phyloP scores from a whole-genome alignment of 1,140 invertebrate genomes.

The Lamellibrachia luymesi region DNA sequence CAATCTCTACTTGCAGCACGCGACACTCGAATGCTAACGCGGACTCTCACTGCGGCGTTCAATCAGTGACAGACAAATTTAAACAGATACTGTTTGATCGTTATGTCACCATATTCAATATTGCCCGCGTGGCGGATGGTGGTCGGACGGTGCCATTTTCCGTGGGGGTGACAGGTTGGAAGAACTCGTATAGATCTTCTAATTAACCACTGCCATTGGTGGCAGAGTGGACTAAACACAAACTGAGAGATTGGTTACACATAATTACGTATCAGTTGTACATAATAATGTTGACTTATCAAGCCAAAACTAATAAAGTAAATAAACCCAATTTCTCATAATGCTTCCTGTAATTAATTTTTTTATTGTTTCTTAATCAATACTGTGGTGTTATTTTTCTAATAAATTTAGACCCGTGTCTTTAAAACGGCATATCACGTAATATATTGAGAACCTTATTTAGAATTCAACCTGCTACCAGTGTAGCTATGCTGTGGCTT shows the following conservation, averaged over 20 bases:
- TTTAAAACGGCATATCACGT: too few relatives aligned
- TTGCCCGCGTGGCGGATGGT: background rate
- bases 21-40: background rate
- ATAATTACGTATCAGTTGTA: background rate
- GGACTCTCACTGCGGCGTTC: background rate
- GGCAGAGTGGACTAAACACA: background rate
- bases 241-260: background rate
- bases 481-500: too few relatives aligned
- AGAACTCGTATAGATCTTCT: background rate
- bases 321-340: too few relatives aligned
- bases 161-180: background rate
- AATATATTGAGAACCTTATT: too few relatives aligned
- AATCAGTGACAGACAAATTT: background rate
- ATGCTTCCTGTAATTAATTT: background rate
- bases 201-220: background rate
- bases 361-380: background rate
- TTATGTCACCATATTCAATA: slow-evolving; percentile 5
- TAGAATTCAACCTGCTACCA: too few relatives aligned
- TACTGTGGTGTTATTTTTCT: background rate
- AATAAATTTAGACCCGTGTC: too few relatives aligned
- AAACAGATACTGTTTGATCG: background rate
- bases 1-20: background rate
- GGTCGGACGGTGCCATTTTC: background rate
- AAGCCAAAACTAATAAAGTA: background rate
- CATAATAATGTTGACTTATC: background rate